Base-by-base conservation (phyloP, 1,140 invertebrate species). In the Homarus americanus region DNA sequence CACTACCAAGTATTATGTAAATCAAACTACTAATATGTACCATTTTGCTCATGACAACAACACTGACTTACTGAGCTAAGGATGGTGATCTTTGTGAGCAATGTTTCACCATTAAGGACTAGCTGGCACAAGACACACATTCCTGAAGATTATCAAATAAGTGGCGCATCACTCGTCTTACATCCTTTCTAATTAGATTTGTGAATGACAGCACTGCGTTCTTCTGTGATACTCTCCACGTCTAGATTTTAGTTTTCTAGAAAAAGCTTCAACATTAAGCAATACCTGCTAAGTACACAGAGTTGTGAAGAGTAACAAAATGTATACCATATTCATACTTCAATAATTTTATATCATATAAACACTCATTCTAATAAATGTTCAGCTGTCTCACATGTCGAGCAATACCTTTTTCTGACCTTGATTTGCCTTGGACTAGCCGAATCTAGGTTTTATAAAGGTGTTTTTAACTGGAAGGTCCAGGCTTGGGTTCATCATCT, bases 161-260 rank as follows among this genome's bases (percentile, higher is more conserved):
- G n/a, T 75, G 72, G 24, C 80, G 20, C 80, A 90, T 83, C 12
- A 83, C 72, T 40, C 53, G 73, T 83, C 88, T 75, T 44, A 41
- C 88, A 90, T 90, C 36, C 88, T 90, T 58, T 90, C 88, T 44
- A 90, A 66, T 38, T 90, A 73, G 58, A n/a, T n/a, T 90, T 90
- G 88, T 90, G 88, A 24, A 90, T 63, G 15, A 75, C 40, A 58
- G 88, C 24, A 20, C 53, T 76, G 32, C 80, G 66, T 38, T 90
- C 80, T 72, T 82, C 79, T 32, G 12, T 20, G n/a, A 28, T 28
- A 28, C 79, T 38, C 63, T 88, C 87, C 63, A 75, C 63, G 53
- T 89, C 87, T 38, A 75, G 58, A 73, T 40, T 32, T 44, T 40
- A n/a, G 36, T n/a, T 38, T 82, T 69, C 85, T 87, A 66, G 0